Evolutionary conservation across 2,113 vertebrate species (phyloP), one percentile per base, ranked within the genome.

Genomic region (Ptilorrhoa leucosticta): DNA sequence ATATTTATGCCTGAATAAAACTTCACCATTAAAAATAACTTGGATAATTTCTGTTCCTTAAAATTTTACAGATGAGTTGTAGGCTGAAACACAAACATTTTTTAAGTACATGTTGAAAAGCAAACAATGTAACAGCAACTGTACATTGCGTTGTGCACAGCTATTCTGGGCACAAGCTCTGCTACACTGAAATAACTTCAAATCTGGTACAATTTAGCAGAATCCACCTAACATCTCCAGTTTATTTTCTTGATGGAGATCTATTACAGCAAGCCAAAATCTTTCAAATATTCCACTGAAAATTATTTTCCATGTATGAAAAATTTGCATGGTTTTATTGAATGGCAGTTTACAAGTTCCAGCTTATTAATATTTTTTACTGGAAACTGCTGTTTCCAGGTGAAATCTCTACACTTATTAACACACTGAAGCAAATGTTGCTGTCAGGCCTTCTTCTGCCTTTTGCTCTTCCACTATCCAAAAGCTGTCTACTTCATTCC

Each of bases 31-130:
- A 94, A 94, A 94, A 91, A 92, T 87, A 95, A 94, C 60, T 93
- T 66, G 28, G 69, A 94, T 44, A 31, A 88, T 87, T 93, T 87
- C 45, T 85, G 19, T 83, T 88, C 75, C 71, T 90, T 83, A 72
- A 94, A 95, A 80, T 85, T 94, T 83, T 96, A 71, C 61, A 91
- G 77, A 87, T 94, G 83, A 91, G 28, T 33, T 85, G 69, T 76
- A 80, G 87, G 78, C 50, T 91, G 78, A 93, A 95, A 85, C 24
- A 87, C 44, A 95, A 89, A 85, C 7, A 68, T 54, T 92, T 94
- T 68, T 75, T 5, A 87, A 90, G 57, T 57, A 76, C 50, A n/a
- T 76, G 54, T 11, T 70, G 87, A 87, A 93, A 91, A 94, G 31
- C 37, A 96, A 94, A 90, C 63, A 85, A 85, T 47, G 19, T 64